A percentile compares a stretch with the other conserved stretches of the same genome.
Conservation (phyloP, 2,888 invertebrate species). For the Pelosia muscerda region DNA sequence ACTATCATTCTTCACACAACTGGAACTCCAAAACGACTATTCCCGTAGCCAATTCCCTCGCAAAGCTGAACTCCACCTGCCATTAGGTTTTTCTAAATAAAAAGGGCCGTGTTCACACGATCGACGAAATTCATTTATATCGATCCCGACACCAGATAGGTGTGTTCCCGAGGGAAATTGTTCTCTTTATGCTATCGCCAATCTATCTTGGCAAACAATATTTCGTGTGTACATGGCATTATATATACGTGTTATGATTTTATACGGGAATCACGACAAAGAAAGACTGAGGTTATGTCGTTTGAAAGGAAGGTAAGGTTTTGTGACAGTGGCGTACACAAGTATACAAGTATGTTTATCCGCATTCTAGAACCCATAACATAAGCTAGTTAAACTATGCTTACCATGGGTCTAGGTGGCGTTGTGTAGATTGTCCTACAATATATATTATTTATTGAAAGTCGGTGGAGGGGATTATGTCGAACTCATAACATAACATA, state of each 20-base stretch:
- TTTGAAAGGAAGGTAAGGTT: no score
- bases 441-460: no score
- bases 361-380: no score
- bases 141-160: slow-evolving; percentile 35
- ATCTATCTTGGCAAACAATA: slow-evolving; percentile 62
- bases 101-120: slow-evolving; percentile 47
- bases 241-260: slow-evolving; percentile 9
- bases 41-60: slow-evolving; percentile 13
- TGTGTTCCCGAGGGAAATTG: slow-evolving; percentile 56
- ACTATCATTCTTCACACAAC: neutral
- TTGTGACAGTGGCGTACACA: no score
- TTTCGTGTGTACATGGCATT: slow-evolving; percentile 44
- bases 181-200: slow-evolving; percentile 51
- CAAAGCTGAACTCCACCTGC: slow-evolving; percentile 28
- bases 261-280: neutral
- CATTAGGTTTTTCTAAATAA: slow-evolving; percentile 41
- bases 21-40: neutral
- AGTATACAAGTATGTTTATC: no score
- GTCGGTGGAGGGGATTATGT: no score
- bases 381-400: no score
- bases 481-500: no score
- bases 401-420: no score
- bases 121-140: slow-evolving; percentile 48
- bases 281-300: neutral
- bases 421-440: no score